These are phyloP conservation scores for Pygoscelis antarcticus DNA, from an alignment of 2,113 vertebrate genomes.

Conservation along the genomic window DNA sequence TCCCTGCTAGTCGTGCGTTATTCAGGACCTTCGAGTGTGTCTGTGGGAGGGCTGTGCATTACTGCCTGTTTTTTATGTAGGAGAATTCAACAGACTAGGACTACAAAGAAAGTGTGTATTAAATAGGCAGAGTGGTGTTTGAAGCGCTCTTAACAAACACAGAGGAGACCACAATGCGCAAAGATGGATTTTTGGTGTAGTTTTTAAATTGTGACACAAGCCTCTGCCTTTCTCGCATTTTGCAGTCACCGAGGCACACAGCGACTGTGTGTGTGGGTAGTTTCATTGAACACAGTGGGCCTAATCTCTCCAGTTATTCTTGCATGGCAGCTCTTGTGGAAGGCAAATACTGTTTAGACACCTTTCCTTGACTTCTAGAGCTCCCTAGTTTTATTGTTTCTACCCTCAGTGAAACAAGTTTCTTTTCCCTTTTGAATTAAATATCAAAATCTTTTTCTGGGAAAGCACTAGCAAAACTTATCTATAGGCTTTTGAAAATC, in stretches of 20 bases:
- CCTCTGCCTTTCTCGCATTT: background rate
- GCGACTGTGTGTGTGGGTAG: background rate
- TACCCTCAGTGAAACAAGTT: background rate
- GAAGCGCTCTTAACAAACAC: background rate
- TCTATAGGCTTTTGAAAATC: background rate
- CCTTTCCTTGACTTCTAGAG: background rate
- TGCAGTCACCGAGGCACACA: background rate
- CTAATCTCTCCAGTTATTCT: background rate
- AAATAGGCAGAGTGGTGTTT: background rate
- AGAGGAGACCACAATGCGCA: background rate
- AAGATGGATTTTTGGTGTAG: background rate
- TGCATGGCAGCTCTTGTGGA: background rate
- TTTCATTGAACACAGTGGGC: background rate
- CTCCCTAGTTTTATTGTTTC: background rate
- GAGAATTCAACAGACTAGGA: background rate
- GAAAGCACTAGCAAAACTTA: background rate
- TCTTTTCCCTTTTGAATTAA: background rate
- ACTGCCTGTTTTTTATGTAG: background rate
- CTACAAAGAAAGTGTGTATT: background rate
- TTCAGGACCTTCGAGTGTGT: conserved; percentile 1
- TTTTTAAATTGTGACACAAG: background rate
- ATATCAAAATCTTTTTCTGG: background rate
- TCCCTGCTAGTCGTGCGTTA: background rate
- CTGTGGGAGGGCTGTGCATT: background rate
- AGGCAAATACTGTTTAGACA: background rate